Base-by-base conservation (phyloP, 2,797 vertebrate genomes). In the Columba guinea region DNA sequence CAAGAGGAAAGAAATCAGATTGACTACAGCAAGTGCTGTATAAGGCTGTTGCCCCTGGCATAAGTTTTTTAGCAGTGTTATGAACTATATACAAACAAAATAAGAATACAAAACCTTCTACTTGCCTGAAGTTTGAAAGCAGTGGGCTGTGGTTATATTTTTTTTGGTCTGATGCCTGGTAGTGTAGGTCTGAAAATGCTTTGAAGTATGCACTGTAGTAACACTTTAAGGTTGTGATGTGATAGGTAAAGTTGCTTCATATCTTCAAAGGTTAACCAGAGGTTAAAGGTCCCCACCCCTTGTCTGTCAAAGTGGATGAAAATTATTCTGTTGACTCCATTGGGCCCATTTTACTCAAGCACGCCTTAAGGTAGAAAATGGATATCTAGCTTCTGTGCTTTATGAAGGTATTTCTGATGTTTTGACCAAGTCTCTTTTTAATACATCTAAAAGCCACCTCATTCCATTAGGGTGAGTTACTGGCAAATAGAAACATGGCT, bases 1-100 rank as follows among this genome's bases (percentile, higher is more conserved):
- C 77, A 93, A 76, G 67, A 93, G 88, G 58, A 88, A 27, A 51
- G 77, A 92, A 84, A 79, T 76, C 37, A 84, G 83, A 74, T 35
- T 60, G 27, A 9, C 34, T 73, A 9, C 34, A 89, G 44, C 16
- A 60, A 86, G 32, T 30, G 51, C 18, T 84, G 59, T 13, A 22
- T 34, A 13, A 62, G 20, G 11, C 44, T 59, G 14, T 59, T 76
- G 76, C 55, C 51, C 28, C 30, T 70, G 69, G 51, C 48, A 73
- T 16, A 49, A 86, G 91, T 51, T 32, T 37, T 34, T 88, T 71
- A 39, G 51, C 1, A 3, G 17, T 76, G 14, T 71, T 88, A 52
- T 3, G 30, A 58, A 41, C 13, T 32, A 0, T 20, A 53, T 23
- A 63, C 37, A 56, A 73, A 53, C 21, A 83, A 87, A 77, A 88